These are phyloP conservation scores for Eutrigla gurnardus DNA, from an alignment of 2,797 vertebrate species.

Conservation along the genomic window DNA sequence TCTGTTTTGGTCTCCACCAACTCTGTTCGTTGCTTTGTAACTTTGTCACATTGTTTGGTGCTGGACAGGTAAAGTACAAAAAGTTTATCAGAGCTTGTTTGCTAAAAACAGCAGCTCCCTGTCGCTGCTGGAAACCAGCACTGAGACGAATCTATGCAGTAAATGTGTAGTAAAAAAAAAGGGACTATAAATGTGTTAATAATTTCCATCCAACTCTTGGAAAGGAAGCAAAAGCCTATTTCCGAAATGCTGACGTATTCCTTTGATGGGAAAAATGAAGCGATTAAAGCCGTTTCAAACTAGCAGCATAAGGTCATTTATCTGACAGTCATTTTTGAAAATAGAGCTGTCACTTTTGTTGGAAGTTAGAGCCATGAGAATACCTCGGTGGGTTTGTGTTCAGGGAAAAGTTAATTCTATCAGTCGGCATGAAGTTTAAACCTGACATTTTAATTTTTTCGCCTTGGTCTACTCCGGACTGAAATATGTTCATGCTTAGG, in stretches of 20 bases:
- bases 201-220: not conserved
- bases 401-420: constrained; percentile 8
- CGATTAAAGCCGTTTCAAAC: not conserved
- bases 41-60: too few species aligned
- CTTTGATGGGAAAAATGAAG: not conserved
- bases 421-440: constrained; percentile 2
- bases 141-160: too few species aligned
- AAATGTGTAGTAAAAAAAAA: not conserved
- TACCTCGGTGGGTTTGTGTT: not conserved
- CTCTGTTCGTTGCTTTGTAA: too few species aligned
- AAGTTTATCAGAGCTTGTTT: too few species aligned
- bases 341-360: too few species aligned
- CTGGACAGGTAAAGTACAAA: too few species aligned
- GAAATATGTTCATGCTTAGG: constrained; percentile 45
- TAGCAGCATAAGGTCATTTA: not conserved
- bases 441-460: not conserved
- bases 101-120: too few species aligned
- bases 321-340: not conserved
- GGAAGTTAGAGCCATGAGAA: not conserved
- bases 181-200: not conserved
- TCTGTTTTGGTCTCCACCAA: too few species aligned
- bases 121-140: too few species aligned
- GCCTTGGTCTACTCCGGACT: constrained; percentile 5
- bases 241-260: not conserved
- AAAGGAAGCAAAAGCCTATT: not conserved